Conservation (phyloP, 2,113 vertebrate species). For the Carettochelys insculpta region DNA sequence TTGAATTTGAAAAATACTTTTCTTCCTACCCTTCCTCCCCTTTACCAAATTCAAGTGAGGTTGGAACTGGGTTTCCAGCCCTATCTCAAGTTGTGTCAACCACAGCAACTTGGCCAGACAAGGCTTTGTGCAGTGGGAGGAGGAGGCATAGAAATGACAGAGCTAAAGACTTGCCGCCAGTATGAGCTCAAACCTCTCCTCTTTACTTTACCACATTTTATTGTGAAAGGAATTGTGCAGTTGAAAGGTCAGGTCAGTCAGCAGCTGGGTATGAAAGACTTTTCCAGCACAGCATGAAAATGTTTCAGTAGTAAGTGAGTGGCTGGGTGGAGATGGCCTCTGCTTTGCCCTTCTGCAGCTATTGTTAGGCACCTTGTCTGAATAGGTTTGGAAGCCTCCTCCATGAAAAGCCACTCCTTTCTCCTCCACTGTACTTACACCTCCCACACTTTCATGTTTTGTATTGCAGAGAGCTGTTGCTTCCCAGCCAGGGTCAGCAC, state of each 20-base stretch:
- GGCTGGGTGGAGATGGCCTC: constrained; percentile 45
- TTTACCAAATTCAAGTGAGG: not conserved
- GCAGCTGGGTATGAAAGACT: constrained; percentile 44
- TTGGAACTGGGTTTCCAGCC: not conserved
- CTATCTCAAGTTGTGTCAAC: not conserved
- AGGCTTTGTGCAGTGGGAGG: not conserved
- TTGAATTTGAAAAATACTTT: not conserved
- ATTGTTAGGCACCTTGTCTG: constrained; percentile 28
- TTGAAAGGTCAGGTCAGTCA: not conserved
- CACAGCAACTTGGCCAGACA: not conserved
- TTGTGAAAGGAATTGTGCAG: not conserved
- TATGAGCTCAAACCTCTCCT: not conserved
- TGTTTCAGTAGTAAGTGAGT: not conserved
- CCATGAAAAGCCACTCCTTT: constrained; percentile 20
- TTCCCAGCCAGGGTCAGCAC: constrained; percentile 68
- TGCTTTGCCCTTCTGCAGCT: constrained; percentile 24
- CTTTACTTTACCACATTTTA: not conserved
- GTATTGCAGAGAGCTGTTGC: constrained; percentile 29
- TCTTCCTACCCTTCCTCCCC: not conserved
- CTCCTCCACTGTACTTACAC: constrained; percentile 35
- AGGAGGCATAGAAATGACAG: not conserved
- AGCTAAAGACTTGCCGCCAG: not conserved
- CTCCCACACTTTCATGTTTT: constrained; percentile 56
- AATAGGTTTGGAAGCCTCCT: constrained; percentile 11
- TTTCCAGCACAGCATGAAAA: constrained; percentile 19